phyloP scores from a whole-genome alignment of 2,888 invertebrate genomes.

The Neoascia interrupta region DNA sequence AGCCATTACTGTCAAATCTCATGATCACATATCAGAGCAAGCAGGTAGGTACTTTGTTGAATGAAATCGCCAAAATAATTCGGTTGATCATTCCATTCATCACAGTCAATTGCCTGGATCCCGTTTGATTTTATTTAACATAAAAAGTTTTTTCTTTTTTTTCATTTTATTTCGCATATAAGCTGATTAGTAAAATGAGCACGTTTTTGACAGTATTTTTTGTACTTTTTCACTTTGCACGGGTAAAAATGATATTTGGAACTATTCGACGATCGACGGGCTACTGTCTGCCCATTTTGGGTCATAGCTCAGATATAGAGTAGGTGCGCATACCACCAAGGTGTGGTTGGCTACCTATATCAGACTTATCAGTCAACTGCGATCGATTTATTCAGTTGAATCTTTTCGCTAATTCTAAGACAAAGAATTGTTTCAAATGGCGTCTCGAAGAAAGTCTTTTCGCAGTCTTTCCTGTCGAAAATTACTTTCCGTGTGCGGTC shows the following conservation, averaged over 20 bases:
- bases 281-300: slow-evolving; percentile 50
- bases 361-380: slow-evolving; percentile 14
- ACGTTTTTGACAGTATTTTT: slow-evolving; percentile 43
- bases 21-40: slow-evolving; percentile 27
- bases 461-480: slow-evolving; percentile 34
- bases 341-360: slow-evolving; percentile 43
- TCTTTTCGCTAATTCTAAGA: too few relatives aligned
- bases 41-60: slow-evolving; percentile 32
- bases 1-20: slow-evolving; percentile 42
- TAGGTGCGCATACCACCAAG: slow-evolving; percentile 32
- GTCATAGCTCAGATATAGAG: slow-evolving; percentile 53
- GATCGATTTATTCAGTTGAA: slow-evolving; percentile 40
- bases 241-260: slow-evolving; percentile 59
- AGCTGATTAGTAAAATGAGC: slow-evolving; percentile 27
- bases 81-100: slow-evolving; percentile 35
- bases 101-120: slow-evolving; percentile 17
- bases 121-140: slow-evolving; percentile 40
- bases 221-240: slow-evolving; percentile 17
- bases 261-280: slow-evolving; percentile 42
- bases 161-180: slow-evolving; percentile 4
- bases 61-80: slow-evolving; percentile 45
- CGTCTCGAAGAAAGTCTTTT: too few relatives aligned
- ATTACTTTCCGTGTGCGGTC: not conserved
- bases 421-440: too few relatives aligned
- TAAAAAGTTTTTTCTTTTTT: not conserved